phyloP scores from a whole-genome alignment of 2,888 invertebrate species.

The Rapana venosa region DNA sequence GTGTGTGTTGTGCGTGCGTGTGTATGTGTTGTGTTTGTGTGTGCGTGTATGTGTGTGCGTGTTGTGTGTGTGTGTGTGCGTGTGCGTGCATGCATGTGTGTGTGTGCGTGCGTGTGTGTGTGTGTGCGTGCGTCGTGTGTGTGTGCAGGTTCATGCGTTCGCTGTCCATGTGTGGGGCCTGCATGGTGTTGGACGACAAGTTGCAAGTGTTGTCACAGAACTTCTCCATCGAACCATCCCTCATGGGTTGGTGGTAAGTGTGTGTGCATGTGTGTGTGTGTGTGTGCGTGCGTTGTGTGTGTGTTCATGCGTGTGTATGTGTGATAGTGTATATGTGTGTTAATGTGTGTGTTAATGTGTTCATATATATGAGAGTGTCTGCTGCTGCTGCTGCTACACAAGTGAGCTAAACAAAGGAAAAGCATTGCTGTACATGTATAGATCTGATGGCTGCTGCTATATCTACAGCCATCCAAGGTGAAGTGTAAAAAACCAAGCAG shows the following conservation, averaged over 20 bases:
- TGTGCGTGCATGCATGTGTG: not conserved
- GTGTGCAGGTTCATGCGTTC: conserved; percentile 87
- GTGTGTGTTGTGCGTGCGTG: not conserved
- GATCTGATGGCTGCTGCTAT: no score
- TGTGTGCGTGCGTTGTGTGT: not conserved
- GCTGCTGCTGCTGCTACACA: no score
- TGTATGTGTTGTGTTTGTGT: not conserved
- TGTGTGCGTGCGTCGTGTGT: not conserved
- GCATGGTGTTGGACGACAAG: conserved; percentile 96
- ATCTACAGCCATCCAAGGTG: no score
- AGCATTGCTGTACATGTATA: no score
- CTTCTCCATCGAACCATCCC: conserved; percentile 86
- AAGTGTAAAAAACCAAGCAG: no score
- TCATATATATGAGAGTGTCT: not conserved
- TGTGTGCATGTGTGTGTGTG: conserved; percentile 7
- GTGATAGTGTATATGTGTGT: not conserved
- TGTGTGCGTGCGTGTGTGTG: not conserved
- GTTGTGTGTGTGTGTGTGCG: not conserved
- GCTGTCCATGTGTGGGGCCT: conserved; percentile 90
- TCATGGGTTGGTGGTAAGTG: conserved; percentile 71
- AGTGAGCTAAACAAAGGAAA: no score
- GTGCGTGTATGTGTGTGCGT: no score
- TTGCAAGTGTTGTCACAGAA: conserved; percentile 93
- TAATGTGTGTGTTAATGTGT: not conserved
- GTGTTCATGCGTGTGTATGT: not conserved